Conservation (phyloP, 2,113 vertebrate species). For the Pitta sordida region DNA sequence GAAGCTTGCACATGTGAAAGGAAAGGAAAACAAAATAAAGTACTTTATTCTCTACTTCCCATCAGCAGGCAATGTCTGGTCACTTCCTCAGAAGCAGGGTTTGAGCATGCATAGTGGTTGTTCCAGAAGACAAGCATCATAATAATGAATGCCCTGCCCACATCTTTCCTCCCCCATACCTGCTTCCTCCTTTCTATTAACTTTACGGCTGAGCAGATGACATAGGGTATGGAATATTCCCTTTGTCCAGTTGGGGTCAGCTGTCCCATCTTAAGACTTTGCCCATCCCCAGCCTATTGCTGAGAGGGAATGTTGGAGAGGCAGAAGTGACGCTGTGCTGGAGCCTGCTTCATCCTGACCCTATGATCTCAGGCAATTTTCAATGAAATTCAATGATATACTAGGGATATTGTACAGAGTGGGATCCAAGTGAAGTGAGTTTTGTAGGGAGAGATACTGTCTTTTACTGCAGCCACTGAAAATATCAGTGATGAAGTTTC, state of each 20-base stretch:
- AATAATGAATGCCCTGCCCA: not conserved
- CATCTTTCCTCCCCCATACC: not conserved
- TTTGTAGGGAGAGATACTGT: not conserved
- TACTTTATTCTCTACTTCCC: not conserved
- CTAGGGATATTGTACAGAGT: not conserved
- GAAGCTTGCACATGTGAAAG: not conserved
- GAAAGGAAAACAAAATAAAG: not conserved
- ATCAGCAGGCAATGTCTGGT: not conserved
- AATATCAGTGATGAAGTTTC: not conserved
- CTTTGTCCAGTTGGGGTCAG: not conserved
- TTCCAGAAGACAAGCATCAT: not conserved
- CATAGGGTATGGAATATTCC: not conserved
- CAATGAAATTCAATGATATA: not conserved
- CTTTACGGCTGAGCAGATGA: too few relatives aligned
- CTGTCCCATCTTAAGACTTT: not conserved
- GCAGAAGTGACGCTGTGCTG: not conserved
- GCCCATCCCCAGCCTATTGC: accelerated
- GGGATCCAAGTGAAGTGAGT: not conserved
- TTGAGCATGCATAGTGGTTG: accelerated
- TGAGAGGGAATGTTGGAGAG: not conserved
- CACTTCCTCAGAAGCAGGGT: not conserved
- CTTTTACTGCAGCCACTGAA: not conserved
- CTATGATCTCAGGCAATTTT: not conserved
- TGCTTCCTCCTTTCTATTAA: not conserved
- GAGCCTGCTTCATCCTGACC: not conserved